Base-by-base conservation (phyloP, 2,113 vertebrate genomes). In the Rhodinocichla rosea region DNA sequence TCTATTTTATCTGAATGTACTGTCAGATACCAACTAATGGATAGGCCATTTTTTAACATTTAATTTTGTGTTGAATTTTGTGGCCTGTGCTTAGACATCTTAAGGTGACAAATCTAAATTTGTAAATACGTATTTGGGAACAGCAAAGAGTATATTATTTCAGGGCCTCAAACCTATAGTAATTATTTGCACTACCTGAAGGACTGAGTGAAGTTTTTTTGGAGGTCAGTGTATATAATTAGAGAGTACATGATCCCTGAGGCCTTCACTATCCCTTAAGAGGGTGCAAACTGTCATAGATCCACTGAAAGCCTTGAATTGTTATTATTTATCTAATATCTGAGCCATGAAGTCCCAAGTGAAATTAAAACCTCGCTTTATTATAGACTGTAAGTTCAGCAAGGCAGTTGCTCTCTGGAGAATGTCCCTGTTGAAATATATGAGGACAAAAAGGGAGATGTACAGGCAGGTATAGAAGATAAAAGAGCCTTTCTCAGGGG, bases 321-420 rank as follows among this genome's bases (percentile, higher is more conserved):
- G 30, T 78, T 95, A 27, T 82, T 83, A 90, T 95, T 95, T 95
- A 85, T 26, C 55, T 87, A 68, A 92, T 32, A 76, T n/a, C n/a
- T 69, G 27, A 87, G 24, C 69, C 44, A 64, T 10, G 3, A 75
- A 75, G n/a, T 91, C 62, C 40, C 65, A 89, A n/a, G 5, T 92
- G 73, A 95, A 93, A 73, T 24, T 33, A 49, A 93, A 90, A 56
- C 11, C 20, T 56, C 55, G 11, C 26, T 76, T 95, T 89, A 75
- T 73, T 83, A 33, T 42, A 89, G 49, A 32, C 26, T 84, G 11
- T 50, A 83, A 89, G 49, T 69, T 67, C 50, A 44, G 50, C 26
- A 47, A 73, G 28, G 45, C 35, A 82, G 9, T 42, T 84, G 17
- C 11, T 95, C 7, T 84, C 56, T 52, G 69, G 84, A 92, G 62